Base-by-base conservation (phyloP, 2,113 vertebrate species). In the Rissa tridactyla region DNA sequence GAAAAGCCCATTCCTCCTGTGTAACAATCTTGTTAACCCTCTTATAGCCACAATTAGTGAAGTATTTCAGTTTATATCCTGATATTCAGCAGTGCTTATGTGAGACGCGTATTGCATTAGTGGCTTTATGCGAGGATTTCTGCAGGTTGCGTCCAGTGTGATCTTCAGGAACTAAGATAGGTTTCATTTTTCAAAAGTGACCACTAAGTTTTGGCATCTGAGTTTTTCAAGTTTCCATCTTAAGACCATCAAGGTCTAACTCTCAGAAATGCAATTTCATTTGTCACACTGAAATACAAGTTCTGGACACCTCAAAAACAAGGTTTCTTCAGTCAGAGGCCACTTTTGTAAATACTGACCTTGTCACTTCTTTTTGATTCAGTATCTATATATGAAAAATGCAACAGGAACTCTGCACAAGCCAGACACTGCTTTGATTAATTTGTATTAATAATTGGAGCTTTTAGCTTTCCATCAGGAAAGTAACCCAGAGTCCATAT, bases 1-100 rank as follows among this genome's bases (percentile, higher is more conserved):
- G 36, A 95, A 92, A 94, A 72, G 3, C 19, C 14, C n/a, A 36
- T 52, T 60, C 38, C 75, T 77, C 38, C 25, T 13, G 21, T 47
- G 40, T 21, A 86, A 46, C 21, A 57, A 54, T 38, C 60, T 86
- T 88, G 22, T 92, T 86, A 96, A 97, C 88, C 72, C 47, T 94
- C 21, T 36, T 73, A 51, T 6, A 64, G 64, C 82, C 65, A 82
- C 16, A 34, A 60, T 22, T 40, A 82, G 58, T 29, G 15, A 30
- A 62, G 42, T 29, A 62, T 27, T 92, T 78, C 34, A 86, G 46
- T 62, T 93, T 57, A n/a, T 14, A 26, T 32, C 36, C 27, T 66
- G 38, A 42, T 62, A 72, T 51, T 65, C 38, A 70, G n/a, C 11
- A 76, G 4, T 13, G 9, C 10, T 72, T 34, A 52, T 8, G 29